phyloP scores from a whole-genome alignment of 2,888 invertebrate species.

The Hemithea aestivaria region DNA sequence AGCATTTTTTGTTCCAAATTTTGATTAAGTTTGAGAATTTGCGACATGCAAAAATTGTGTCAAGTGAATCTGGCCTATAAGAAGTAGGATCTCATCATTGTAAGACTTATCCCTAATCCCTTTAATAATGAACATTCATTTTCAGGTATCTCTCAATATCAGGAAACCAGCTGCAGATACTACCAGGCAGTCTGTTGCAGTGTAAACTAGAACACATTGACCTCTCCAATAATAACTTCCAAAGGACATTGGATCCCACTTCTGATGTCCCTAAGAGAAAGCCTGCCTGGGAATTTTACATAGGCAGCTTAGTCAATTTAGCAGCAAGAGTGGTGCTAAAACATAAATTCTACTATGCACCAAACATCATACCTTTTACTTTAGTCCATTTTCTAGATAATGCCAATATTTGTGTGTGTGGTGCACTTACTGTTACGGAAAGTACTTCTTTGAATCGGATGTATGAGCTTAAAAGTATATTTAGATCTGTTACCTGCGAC shows the following conservation, averaged over 20 bases:
- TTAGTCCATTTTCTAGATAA: constrained; percentile 80
- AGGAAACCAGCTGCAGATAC: constrained; percentile 68
- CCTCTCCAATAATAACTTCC: constrained; percentile 78
- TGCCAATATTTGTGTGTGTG: constrained; percentile 82
- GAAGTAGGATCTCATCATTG: too few relatives aligned
- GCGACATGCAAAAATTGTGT: too few relatives aligned
- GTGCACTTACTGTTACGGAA: constrained; percentile 63
- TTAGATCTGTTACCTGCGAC: constrained; percentile 59
- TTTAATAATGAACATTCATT: constrained; percentile 13
- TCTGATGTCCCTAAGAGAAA: constrained; percentile 23
- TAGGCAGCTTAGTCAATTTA: constrained; percentile 75
- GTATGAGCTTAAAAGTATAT: constrained; percentile 58
- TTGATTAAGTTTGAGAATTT: too few relatives aligned
- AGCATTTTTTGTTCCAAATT: too few relatives aligned
- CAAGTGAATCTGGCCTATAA: too few relatives aligned
- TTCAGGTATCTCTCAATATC: constrained; percentile 76
- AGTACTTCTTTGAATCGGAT: constrained; percentile 45
- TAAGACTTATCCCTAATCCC: too few relatives aligned
- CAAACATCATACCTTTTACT: constrained; percentile 78
- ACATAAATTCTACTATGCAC: constrained; percentile 73
- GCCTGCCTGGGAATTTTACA: constrained; percentile 55
- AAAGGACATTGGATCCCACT: too few relatives aligned
- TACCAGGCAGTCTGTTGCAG: constrained; percentile 81
- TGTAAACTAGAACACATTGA: constrained; percentile 77
- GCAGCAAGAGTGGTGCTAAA: constrained; percentile 76